Conservation (phyloP, 2,797 vertebrate species). For the Leptoclinus maculatus region DNA sequence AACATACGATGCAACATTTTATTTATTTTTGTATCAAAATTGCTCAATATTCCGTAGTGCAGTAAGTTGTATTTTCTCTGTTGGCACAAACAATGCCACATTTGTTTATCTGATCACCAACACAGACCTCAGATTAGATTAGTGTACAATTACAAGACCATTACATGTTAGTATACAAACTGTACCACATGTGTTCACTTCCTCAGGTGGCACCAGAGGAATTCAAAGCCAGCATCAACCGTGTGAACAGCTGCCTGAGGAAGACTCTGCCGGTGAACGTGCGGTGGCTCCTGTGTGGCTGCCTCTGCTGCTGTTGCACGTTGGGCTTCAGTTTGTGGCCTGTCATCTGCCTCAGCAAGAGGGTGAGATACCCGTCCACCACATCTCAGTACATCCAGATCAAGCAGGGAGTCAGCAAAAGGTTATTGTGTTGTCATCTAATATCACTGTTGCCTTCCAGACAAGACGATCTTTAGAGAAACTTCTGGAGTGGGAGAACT, state of each 20-base stretch:
- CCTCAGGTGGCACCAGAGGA: constrained; percentile 97
- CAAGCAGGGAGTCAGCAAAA: background rate
- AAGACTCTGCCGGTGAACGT: constrained; percentile 98
- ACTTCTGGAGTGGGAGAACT: constrained; percentile 99
- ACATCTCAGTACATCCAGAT: background rate
- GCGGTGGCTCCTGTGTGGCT: constrained; percentile 97
- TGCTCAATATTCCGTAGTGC: background rate
- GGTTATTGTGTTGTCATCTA: background rate
- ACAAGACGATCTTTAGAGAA: constrained; percentile 96
- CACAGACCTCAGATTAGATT: background rate
- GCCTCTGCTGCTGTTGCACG: constrained; percentile 99
- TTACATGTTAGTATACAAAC: background rate
- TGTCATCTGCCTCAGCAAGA: constrained; percentile 99
- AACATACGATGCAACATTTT: background rate
- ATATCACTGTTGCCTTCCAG: constrained; percentile 53
- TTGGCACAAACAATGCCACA: background rate
- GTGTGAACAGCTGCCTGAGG: constrained; percentile 96
- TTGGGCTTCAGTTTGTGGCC: constrained; percentile 99
- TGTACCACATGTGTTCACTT: background rate
- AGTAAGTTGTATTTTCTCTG: background rate
- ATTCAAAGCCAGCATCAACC: constrained; percentile 97
- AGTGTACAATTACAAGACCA: background rate
- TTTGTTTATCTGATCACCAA: background rate
- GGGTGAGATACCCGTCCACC: constrained; percentile 84
- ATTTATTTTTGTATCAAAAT: background rate